Evolutionary conservation across 2,113 vertebrate species (phyloP), one percentile per base, ranked within the genome.

Genomic region (Nansenia antarctica): DNA sequence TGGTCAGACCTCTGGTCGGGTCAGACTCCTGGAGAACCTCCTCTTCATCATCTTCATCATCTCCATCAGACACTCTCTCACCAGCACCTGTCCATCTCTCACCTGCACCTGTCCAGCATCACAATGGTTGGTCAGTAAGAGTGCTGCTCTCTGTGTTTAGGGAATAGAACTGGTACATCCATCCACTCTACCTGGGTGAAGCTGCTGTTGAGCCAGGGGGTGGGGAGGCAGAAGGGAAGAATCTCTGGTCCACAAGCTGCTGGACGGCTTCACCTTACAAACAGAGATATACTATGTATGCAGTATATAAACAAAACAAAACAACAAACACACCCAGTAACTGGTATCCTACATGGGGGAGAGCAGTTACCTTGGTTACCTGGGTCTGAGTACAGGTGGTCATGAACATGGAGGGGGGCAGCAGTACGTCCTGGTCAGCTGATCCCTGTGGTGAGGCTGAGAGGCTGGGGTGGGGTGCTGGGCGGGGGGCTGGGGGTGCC

Each of bases 401-500:
- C 79, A 79, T 73, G 79, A 94, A 94, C 69, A 90, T 90, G 15
- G 91, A 88, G 1, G 92, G 91, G 42, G 91, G 88, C 72, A 88
- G 57, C 2, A 94, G 89, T 64, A 89, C 45, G 1, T 88, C 88
- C 55, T 77, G 69, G 39, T 22, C 66, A 35, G 55, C 20, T 9
- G 22, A 20, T 55, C 65, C 45, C 3, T 60, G 57, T 27, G n/a
- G 22, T n/a, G 53, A 70, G 3, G 58, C 77, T 15, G 2, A 18
- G 39, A n/a, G 49, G 12, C 15, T 67, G 39, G 69, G 42, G 62
- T 22, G 7, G n/a, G 31, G 27, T 18, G 30, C 58, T 34, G 58
- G 30, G 15, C 30, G 62, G 22, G 52, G 26, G 37, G 31, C 26
- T 45, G 26, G 2, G 69, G 45, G 32, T 26, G n/a, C 3, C 1